Evolutionary conservation across 2,113 vertebrate genomes (phyloP).

Genomic region (Tor tambroides): DNA sequence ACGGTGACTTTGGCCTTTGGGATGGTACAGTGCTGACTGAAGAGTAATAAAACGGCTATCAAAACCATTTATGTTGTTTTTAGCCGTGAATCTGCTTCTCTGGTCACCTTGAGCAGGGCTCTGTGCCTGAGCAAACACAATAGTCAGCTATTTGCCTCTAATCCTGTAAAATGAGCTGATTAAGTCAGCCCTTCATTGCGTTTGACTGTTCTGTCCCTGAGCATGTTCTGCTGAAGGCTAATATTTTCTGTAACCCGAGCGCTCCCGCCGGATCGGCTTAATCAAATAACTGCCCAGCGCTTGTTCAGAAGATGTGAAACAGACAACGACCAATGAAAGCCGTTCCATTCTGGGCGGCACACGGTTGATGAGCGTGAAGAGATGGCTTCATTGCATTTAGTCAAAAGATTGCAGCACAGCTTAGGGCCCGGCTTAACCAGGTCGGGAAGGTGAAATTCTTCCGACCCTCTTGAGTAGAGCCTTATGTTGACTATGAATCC

Average conservation of each 20-base stretch:
- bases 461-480: background rate
- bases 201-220: conserved; percentile 35
- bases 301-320: conserved; percentile 32
- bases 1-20: background rate
- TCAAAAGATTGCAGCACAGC: background rate
- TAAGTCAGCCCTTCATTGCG: conserved; percentile 6
- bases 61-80: background rate
- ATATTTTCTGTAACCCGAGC: conserved; percentile 50
- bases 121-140: conserved; percentile 16
- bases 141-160: conserved; percentile 14
- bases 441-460: conserved; percentile 53
- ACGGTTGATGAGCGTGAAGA: background rate
- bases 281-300: conserved; percentile 41
- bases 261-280: conserved; percentile 34
- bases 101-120: conserved; percentile 33
- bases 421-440: conserved; percentile 23
- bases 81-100: conserved; percentile 1
- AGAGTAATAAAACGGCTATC: background rate
- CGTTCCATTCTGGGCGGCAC: background rate
- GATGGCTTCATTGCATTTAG: background rate
- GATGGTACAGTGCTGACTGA: background rate
- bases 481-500: conserved; percentile 18
- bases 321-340: conserved; percentile 19
- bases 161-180: conserved; percentile 50
- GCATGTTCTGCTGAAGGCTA: conserved; percentile 48